phyloP scores from a whole-genome alignment of 2,888 invertebrate species.

The Bruchidius siliquastri region DNA sequence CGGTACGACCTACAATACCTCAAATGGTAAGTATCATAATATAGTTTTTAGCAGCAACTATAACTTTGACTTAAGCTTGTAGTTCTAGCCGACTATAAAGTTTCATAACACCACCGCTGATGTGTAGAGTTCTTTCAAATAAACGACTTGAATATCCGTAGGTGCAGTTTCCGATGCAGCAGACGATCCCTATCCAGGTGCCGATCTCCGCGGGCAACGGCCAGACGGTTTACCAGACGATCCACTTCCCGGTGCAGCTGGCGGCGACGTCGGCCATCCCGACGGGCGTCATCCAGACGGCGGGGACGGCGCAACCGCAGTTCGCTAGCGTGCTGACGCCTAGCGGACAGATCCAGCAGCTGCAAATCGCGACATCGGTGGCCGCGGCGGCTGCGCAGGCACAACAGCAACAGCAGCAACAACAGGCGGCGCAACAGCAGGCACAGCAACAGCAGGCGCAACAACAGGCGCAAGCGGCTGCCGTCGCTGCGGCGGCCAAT shows the following conservation, averaged over 20 bases:
- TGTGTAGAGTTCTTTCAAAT: too few relatives aligned
- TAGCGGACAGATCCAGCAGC: constrained; percentile 83
- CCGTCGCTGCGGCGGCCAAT: not conserved
- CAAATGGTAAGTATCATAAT: constrained; percentile 13
- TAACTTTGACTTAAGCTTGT: too few relatives aligned
- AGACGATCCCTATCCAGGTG: constrained; percentile 86
- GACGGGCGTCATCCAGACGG: constrained; percentile 21
- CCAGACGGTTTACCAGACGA: constrained; percentile 92
- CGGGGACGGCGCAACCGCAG: constrained; percentile 21
- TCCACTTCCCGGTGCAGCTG: constrained; percentile 88
- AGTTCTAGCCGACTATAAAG: too few relatives aligned
- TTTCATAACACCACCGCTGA: too few relatives aligned
- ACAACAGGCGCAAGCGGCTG: constrained; percentile 2
- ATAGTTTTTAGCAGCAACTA: too few relatives aligned
- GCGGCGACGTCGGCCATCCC: constrained; percentile 50
- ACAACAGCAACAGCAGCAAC: constrained; percentile 19
- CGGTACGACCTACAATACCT: constrained; percentile 54
- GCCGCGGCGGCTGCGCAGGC: constrained; percentile 46
- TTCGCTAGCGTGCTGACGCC: constrained; percentile 69
- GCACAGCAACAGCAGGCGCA: constrained; percentile 15
- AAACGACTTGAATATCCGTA: too few relatives aligned
- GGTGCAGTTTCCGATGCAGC: constrained; percentile 66
- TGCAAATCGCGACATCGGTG: constrained; percentile 61
- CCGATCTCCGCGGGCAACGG: constrained; percentile 80
- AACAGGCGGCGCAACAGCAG: constrained; percentile 47